phyloP scores from a whole-genome alignment of 2,113 vertebrate species.

The Stomatorhinus ivindoensis region DNA sequence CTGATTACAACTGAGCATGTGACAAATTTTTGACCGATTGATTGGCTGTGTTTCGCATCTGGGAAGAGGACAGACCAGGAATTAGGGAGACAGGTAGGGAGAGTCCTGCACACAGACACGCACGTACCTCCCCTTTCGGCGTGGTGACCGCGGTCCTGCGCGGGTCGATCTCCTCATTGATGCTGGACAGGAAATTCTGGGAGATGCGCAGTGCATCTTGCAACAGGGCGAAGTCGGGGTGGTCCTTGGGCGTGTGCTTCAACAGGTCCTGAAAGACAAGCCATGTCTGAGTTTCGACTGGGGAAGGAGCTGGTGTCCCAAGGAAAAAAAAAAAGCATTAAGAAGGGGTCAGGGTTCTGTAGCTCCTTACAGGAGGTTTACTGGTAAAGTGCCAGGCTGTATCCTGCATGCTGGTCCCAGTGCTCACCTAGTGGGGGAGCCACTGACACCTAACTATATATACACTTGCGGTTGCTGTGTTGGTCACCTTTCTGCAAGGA shows the following conservation, averaged over 20 bases:
- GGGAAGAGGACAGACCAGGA: not conserved
- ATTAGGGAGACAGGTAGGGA: not conserved
- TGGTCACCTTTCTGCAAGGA: conserved; percentile 7
- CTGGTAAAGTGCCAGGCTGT: not conserved
- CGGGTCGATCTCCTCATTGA: conserved; percentile 95
- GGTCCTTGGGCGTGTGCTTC: conserved; percentile 92
- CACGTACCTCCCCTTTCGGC: conserved; percentile 89
- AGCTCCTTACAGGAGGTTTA: not conserved
- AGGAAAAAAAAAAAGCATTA: not conserved
- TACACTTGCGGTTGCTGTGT: not conserved
- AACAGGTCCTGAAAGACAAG: conserved; percentile 73
- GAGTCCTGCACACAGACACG: not conserved
- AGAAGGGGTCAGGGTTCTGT: not conserved
- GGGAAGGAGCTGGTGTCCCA: not conserved
- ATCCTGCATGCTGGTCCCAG: not conserved
- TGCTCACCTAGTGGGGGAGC: not conserved
- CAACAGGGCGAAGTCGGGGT: conserved; percentile 90
- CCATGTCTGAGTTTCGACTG: not conserved
- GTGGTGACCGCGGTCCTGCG: conserved; percentile 89
- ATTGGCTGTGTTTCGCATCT: not conserved
- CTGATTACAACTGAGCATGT: not conserved
- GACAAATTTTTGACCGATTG: not conserved
- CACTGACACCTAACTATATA: not conserved
- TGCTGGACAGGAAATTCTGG: conserved; percentile 96
- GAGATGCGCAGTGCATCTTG: conserved; percentile 95